phyloP scores from a whole-genome alignment of 2,888 invertebrate species.

The Magallana nippona region DNA sequence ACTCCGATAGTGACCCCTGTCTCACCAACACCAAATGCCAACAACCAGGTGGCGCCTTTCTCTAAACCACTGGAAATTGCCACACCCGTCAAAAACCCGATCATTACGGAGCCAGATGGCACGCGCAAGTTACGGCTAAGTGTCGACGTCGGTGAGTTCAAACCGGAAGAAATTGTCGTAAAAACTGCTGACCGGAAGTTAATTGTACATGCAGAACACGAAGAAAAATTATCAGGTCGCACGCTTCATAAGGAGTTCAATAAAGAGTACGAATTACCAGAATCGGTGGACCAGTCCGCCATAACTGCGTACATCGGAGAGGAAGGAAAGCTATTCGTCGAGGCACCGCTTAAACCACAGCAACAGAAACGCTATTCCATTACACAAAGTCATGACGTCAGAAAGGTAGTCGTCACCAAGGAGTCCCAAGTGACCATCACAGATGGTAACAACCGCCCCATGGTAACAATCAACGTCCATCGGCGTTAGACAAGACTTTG shows the following conservation, averaged over 20 bases:
- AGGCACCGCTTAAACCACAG: constrained; percentile 76
- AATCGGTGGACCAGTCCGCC: constrained; percentile 76
- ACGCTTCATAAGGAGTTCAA: constrained; percentile 79
- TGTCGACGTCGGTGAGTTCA: constrained; percentile 78
- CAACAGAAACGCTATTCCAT: constrained; percentile 69
- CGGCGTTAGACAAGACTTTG: constrained; percentile 57
- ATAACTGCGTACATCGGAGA: constrained; percentile 78
- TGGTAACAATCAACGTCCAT: constrained; percentile 75
- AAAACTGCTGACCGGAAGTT: constrained; percentile 78
- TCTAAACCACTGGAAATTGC: constrained; percentile 64
- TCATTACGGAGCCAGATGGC: constrained; percentile 76
- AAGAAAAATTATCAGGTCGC: constrained; percentile 75
- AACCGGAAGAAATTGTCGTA: constrained; percentile 77
- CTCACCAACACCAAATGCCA: constrained; percentile 38
- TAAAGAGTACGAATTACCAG: constrained; percentile 79
- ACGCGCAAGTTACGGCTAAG: constrained; percentile 70
- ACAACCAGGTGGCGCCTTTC: constrained; percentile 47
- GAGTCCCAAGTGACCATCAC: constrained; percentile 74
- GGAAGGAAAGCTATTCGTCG: constrained; percentile 77
- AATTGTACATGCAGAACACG: constrained; percentile 77
- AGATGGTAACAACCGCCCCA: constrained; percentile 70
- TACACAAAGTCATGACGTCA: constrained; percentile 74
- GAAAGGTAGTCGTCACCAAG: constrained; percentile 72
- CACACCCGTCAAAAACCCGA: constrained; percentile 73
- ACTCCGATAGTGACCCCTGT: constrained; percentile 30